Conservation (phyloP, 2,888 invertebrate species). For the Apotomis capreana region DNA sequence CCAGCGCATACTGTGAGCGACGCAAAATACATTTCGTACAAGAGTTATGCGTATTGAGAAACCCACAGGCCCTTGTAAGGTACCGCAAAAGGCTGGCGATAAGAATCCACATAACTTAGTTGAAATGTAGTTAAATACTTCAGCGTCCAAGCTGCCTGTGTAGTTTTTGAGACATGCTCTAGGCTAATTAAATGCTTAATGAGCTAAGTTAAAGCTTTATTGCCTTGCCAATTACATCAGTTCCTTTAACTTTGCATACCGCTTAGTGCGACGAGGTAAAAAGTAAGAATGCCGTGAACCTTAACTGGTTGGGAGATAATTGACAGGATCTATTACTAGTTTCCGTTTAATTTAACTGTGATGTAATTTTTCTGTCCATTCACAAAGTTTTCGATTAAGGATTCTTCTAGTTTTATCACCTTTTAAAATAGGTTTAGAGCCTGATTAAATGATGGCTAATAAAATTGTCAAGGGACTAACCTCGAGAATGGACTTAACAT, state of each 20-base stretch:
- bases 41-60: slow-evolving; percentile 59
- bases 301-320: background rate
- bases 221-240: slow-evolving; percentile 22
- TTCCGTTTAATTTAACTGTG: background rate
- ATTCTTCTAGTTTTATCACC: too few relatives aligned
- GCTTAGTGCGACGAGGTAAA: background rate
- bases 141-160: slow-evolving; percentile 2
- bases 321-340: background rate
- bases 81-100: slow-evolving; percentile 65
- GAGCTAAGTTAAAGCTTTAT: slow-evolving; percentile 25
- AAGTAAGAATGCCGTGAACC: background rate
- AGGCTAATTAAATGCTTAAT: slow-evolving; percentile 37
- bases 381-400: too few relatives aligned
- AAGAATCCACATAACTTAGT: slow-evolving; percentile 61
- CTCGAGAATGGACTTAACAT: too few relatives aligned
- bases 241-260: slow-evolving; percentile 7
- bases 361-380: background rate
- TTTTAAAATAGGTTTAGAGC: too few relatives aligned
- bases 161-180: background rate
- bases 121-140: slow-evolving; percentile 46
- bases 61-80: slow-evolving; percentile 67
- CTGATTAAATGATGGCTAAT: too few relatives aligned
- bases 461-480: too few relatives aligned
- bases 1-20: slow-evolving; percentile 8
- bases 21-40: background rate